phyloP scores from a whole-genome alignment of 1,140 invertebrate species.

The Scaptodrosophila lebanonensis region DNA sequence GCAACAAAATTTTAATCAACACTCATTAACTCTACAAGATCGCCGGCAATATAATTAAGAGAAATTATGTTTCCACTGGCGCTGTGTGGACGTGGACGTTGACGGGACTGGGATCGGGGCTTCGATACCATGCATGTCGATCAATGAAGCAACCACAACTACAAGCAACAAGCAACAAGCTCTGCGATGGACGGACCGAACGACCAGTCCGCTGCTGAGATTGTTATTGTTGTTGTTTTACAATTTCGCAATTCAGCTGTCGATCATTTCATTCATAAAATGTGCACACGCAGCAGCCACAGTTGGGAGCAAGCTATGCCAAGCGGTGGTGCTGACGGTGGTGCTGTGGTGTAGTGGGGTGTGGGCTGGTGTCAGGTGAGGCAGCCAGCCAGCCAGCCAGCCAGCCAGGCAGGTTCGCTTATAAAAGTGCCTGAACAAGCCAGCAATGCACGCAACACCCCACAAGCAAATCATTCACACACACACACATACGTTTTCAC shows the following conservation, averaged over 20 bases:
- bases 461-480: constrained; percentile 10
- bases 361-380: too few relatives aligned
- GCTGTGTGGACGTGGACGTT: constrained; percentile 25
- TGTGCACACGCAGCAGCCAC: constrained; percentile 40
- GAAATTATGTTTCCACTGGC: constrained; percentile 69
- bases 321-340: too few relatives aligned
- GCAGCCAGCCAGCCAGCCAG: too few relatives aligned
- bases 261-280: constrained; percentile 76
- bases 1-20: constrained; percentile 64
- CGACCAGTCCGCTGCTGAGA: constrained; percentile 21
- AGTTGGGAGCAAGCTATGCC: too few relatives aligned
- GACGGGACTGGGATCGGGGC: constrained; percentile 8
- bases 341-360: too few relatives aligned
- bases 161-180: constrained; percentile 3
- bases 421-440: too few relatives aligned
- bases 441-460: constrained; percentile 22
- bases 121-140: too few relatives aligned
- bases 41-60: constrained; percentile 72
- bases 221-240: constrained; percentile 51
- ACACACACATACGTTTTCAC: neutral
- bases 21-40: constrained; percentile 70
- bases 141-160: constrained; percentile 43
- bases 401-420: too few relatives aligned
- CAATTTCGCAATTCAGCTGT: constrained; percentile 76
- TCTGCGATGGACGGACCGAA: constrained; percentile 9